A percentile compares a stretch with the other conserved stretches of the same genome.
Conservation (phyloP, 2,888 invertebrate species). For the Acleris sparsana region DNA sequence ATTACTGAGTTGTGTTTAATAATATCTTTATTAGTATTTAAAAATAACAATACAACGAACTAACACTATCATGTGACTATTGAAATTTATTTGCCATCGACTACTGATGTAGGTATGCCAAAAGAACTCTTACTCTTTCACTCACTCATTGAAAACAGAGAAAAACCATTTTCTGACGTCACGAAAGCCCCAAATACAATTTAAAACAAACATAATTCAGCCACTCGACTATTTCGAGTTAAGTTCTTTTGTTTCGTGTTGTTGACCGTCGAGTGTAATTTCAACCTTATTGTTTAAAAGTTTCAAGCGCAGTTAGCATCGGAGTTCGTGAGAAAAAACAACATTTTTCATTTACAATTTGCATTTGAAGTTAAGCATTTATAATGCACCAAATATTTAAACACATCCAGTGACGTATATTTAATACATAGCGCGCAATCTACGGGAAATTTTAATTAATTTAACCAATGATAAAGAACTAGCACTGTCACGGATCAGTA, state of each 20-base stretch:
- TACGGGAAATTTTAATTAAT: neutral
- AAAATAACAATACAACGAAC: neutral
- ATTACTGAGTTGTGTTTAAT: too few relatives aligned
- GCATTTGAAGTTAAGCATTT: too few relatives aligned
- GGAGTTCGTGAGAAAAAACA: too few relatives aligned
- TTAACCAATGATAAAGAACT: slow-evolving; percentile 5
- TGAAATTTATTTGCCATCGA: neutral
- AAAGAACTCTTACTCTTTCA: slow-evolving; percentile 8
- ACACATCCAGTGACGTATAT: neutral
- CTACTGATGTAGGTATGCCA: slow-evolving; percentile 15
- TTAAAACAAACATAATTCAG: slow-evolving; percentile 15
- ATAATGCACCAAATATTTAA: neutral
- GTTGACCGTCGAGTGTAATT: too few relatives aligned
- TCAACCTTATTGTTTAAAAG: too few relatives aligned
- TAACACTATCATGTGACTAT: neutral
- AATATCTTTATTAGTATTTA: neutral
- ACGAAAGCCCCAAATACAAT: slow-evolving; percentile 9
- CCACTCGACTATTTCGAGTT: slow-evolving; percentile 10
- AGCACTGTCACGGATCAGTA: neutral
- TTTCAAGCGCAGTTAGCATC: too few relatives aligned
- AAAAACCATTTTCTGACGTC: neutral
- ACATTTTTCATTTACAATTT: too few relatives aligned
- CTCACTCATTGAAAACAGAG: neutral
- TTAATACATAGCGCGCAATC: neutral
- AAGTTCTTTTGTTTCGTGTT: too few relatives aligned